Percentiles rank a stretch among this genome's conserved stretches.
phyloP scores from a whole-genome alignment of 2,888 invertebrate genomes.

The Agrochola lychnidis region DNA sequence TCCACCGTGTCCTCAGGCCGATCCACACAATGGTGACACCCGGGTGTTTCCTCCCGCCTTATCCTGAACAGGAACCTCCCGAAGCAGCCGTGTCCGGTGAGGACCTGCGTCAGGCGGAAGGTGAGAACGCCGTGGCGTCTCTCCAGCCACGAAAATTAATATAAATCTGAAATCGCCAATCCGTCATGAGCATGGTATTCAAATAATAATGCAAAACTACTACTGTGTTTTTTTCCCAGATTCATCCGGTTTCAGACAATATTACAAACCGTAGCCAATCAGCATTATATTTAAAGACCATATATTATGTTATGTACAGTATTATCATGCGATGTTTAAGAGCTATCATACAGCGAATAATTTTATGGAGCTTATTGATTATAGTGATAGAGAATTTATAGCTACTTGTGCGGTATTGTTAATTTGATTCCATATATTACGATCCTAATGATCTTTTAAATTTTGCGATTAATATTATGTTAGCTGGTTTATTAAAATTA shows the following conservation, averaged over 20 bases:
- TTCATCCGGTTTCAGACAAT: background rate
- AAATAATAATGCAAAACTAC: background rate
- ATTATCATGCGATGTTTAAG: constrained; percentile 16
- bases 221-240: background rate
- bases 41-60: no score
- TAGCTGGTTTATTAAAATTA: background rate
- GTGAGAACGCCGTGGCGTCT: no score
- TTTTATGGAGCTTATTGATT: constrained; percentile 30
- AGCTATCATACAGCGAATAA: constrained; percentile 29
- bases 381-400: constrained; percentile 34
- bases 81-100: no score
- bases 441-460: constrained; percentile 12
- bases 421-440: constrained; percentile 32
- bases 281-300: constrained; percentile 12
- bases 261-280: constrained; percentile 8
- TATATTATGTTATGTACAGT: constrained; percentile 19
- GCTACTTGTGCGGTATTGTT: constrained; percentile 27
- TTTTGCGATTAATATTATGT: constrained; percentile 8
- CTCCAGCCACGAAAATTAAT: no score
- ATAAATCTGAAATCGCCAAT: background rate
- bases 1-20: no score
- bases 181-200: no score
- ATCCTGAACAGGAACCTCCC: no score
- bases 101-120: no score
- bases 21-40: no score